Conservation (phyloP, 1,140 invertebrate genomes). For the Panulirus ornatus region DNA sequence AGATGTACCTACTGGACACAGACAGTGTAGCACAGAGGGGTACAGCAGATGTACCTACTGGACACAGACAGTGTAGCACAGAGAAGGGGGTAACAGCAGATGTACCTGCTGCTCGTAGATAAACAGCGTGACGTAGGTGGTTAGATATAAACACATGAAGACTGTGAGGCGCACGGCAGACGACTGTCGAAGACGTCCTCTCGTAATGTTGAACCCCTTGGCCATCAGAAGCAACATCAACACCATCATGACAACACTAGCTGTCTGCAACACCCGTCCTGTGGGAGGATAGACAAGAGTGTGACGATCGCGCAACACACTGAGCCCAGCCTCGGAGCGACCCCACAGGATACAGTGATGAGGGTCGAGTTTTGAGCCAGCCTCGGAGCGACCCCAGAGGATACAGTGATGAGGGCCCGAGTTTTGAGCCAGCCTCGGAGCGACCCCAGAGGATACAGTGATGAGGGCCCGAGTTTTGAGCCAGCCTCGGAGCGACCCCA, state of each 20-base stretch:
- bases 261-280: slow-evolving; percentile 86
- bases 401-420: no score
- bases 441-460: no score
- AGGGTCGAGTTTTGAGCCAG: no score
- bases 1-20: no score
- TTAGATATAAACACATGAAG: slow-evolving; percentile 87
- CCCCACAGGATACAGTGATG: neutral
- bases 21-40: no score
- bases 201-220: slow-evolving; percentile 93
- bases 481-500: no score
- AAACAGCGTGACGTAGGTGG: slow-evolving; percentile 86
- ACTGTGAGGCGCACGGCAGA: slow-evolving; percentile 87
- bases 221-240: slow-evolving; percentile 89
- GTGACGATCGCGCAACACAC: neutral
- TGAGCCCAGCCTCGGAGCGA: neutral
- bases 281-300: neutral
- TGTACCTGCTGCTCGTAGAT: slow-evolving; percentile 87
- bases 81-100: no score
- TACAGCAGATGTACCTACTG: no score
- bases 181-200: slow-evolving; percentile 85
- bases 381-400: no score
- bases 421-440: no score
- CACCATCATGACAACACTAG: slow-evolving; percentile 86
- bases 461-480: no score
- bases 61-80: no score